Evolutionary conservation across 2,888 invertebrate species (phyloP).

Genomic region (Anaspis maculata): DNA sequence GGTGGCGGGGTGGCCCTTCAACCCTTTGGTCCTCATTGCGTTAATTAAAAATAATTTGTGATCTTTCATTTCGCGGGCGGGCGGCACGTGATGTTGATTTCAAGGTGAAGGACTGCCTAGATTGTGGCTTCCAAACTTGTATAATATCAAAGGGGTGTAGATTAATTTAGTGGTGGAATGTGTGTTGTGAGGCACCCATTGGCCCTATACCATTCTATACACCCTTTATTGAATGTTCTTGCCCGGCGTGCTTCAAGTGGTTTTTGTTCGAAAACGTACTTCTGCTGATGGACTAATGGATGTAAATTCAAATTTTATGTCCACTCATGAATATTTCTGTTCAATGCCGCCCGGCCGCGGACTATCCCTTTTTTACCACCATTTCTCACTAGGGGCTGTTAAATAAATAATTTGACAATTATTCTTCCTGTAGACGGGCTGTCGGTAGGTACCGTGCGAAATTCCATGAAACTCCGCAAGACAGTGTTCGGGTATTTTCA

Average conservation of each 20-base stretch:
- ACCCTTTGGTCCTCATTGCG: too few species aligned
- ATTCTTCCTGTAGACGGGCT: conserved; percentile 3
- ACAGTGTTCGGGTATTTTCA: too few species aligned
- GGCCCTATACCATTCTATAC: conserved; percentile 12
- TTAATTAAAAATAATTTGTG: too few species aligned
- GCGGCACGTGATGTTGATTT: too few species aligned
- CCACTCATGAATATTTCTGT: conserved; percentile 17
- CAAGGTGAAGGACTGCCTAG: too few species aligned
- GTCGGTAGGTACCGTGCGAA: too few species aligned
- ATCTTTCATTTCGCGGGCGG: too few species aligned
- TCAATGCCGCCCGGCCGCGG: conserved; percentile 10
- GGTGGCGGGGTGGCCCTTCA: too few species aligned
- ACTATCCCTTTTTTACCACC: conserved; percentile 13
- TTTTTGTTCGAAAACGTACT: conserved; percentile 16
- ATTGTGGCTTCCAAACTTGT: too few species aligned
- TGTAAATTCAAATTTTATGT: conserved; percentile 17
- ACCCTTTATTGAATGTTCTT: conserved; percentile 12
- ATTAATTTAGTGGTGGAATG: conserved; percentile 8
- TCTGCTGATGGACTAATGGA: conserved; percentile 16
- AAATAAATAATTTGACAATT: conserved; percentile 10
- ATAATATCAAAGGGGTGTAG: too few species aligned
- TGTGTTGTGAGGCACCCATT: conserved; percentile 9
- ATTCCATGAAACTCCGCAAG: too few species aligned
- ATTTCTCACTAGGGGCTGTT: conserved; percentile 9
- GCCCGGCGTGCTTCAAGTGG: conserved; percentile 13